Evolutionary conservation across 2,888 invertebrate species (phyloP).

Genomic region (Papilio elwesi): DNA sequence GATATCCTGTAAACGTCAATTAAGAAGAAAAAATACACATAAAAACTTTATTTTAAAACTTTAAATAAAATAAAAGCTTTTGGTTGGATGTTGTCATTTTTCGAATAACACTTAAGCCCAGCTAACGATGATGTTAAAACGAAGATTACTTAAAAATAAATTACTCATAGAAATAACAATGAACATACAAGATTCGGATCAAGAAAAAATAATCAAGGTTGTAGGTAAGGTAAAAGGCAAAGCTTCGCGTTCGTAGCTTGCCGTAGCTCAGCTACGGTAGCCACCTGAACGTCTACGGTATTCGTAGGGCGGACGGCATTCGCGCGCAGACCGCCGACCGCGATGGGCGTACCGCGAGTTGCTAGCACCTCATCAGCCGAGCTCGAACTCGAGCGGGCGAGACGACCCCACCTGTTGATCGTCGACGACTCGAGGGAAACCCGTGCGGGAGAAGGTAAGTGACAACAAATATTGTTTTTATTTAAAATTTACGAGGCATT

Average conservation of each 20-base stretch:
- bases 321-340: slow-evolving; percentile 78
- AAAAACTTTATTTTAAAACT: too few relatives aligned
- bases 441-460: slow-evolving; percentile 73
- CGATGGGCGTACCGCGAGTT: slow-evolving; percentile 76
- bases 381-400: slow-evolving; percentile 66
- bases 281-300: slow-evolving; percentile 39
- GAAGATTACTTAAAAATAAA: not conserved
- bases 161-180: not conserved
- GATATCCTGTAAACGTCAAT: too few relatives aligned
- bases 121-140: not conserved
- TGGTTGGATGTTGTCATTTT: not conserved
- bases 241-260: slow-evolving; percentile 4
- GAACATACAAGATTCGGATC: slow-evolving; percentile 12
- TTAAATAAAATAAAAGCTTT: too few relatives aligned
- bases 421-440: slow-evolving; percentile 77
- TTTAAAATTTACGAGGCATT: too few relatives aligned
- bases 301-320: slow-evolving; percentile 58
- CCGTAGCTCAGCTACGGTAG: slow-evolving; percentile 27
- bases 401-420: slow-evolving; percentile 80
- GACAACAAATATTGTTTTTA: slow-evolving; percentile 27
- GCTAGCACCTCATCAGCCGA: slow-evolving; percentile 67
- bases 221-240: not conserved
- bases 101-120: not conserved
- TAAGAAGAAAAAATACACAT: too few relatives aligned
- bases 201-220: slow-evolving; percentile 21